Base-by-base conservation (phyloP, 2,888 invertebrate species). In the Amphimallon solstitiale region DNA sequence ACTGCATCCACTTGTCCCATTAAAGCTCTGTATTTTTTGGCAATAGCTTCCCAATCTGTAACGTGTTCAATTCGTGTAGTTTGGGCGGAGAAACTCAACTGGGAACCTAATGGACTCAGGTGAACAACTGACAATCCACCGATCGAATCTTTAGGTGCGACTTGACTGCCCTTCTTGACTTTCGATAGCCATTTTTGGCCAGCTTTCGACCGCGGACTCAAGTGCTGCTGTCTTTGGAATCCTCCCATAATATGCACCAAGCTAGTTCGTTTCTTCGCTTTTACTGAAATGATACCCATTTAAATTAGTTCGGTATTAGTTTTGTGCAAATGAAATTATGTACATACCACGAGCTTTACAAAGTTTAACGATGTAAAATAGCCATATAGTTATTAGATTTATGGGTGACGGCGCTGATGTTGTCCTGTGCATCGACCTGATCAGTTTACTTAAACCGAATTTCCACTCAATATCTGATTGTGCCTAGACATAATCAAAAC, bases 401-500 rank as follows among this genome's bases (percentile, higher is more conserved):
- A 99, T 89, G 1, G 99, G 99, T 10, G 98, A 94, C 0, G 99
- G 98, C 0, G 99, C 98, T 0, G 98, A 97, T 64, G 94, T 96
- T 5, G 98, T 97, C 77, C 93, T 90, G 85, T 98, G 98, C 98
- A 99, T 99, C 80, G 97, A 97, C 73, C 98, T 88, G 80, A 99
- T 97, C 79, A 99, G 87, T 84, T 99, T 99, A 62, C 98, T 98
- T 78, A 99, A 84, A 23, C 99, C 98, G 81, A 97, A 99, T 85
- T 99, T 99, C 99, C 99, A 99, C 84, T 99, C 99, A 77, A 97
- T 98, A 84, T 99, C 99, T 48, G 98, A 98, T 89, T 98, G 98
- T 37, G 98, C 98, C 90, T 97, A 89, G 77, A 77, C 72, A 73
- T 46, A 68, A 49, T 68, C 40, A 59, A 49, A 49, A 49, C 38